Conservation (phyloP, 2,797 vertebrate species). For the Eidolon dupreanum region DNA sequence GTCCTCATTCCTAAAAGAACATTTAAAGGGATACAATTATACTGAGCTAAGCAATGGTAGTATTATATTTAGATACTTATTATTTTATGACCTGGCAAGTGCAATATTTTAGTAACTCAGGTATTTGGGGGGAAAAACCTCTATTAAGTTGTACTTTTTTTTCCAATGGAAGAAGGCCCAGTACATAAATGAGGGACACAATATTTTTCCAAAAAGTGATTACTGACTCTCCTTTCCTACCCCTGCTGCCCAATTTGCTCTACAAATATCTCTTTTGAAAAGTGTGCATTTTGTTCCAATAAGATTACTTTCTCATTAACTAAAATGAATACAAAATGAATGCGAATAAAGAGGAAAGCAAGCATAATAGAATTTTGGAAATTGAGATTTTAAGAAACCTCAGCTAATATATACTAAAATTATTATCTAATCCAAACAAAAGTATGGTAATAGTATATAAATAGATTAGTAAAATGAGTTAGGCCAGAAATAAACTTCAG, state of each 20-base stretch:
- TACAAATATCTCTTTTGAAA: slow-evolving; percentile 29
- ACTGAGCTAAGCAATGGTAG: background rate
- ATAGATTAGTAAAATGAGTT: background rate
- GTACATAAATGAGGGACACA: background rate
- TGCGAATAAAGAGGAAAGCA: slow-evolving; percentile 14
- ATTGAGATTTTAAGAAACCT: background rate
- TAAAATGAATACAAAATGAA: slow-evolving; percentile 14
- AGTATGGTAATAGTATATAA: background rate
- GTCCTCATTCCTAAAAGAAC: background rate
- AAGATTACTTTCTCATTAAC: slow-evolving; percentile 42
- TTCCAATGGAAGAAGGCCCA: background rate
- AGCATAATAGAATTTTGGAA: slow-evolving; percentile 6
- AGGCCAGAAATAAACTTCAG: background rate
- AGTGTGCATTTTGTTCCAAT: background rate
- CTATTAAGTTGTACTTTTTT: background rate
- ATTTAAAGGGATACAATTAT: background rate
- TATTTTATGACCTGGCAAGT: background rate
- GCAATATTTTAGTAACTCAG: background rate
- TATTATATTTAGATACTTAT: background rate
- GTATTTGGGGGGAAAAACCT: background rate
- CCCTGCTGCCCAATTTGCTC: background rate
- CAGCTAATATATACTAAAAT: slow-evolving; percentile 1
- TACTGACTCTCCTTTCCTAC: background rate
- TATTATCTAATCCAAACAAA: slow-evolving; percentile 24
- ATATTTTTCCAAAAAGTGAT: background rate